These are phyloP conservation scores for Ammodramus savannarum DNA, from an alignment of 2,113 vertebrate genomes.

Conservation along the genomic window DNA sequence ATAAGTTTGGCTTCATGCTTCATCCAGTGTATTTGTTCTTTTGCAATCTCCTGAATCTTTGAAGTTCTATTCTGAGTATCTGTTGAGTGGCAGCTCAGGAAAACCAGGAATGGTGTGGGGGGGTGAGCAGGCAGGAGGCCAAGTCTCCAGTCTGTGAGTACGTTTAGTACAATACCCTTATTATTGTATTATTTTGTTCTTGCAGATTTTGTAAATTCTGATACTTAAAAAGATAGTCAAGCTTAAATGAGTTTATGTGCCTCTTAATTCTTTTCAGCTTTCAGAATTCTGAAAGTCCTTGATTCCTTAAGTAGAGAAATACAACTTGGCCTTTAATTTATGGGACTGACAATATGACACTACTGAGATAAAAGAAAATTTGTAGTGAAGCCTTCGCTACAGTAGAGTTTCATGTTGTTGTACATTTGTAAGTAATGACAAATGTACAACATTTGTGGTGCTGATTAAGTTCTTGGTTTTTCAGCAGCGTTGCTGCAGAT, in stretches of 20 bases:
- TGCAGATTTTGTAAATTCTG: not conserved
- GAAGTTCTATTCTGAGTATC: not conserved
- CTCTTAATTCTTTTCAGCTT: not conserved
- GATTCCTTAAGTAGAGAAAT: not conserved
- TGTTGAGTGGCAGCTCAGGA: not conserved
- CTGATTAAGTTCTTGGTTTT: not conserved
- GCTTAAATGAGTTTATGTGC: not conserved
- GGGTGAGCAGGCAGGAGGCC: not conserved
- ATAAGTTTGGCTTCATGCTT: not conserved
- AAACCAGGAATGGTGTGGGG: not conserved
- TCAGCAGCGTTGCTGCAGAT: not conserved
- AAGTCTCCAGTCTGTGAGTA: not conserved
- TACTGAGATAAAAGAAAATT: not conserved
- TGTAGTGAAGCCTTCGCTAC: not conserved
- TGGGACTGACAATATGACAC: not conserved
- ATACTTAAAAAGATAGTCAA: not conserved
- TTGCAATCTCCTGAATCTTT: not conserved
- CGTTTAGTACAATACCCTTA: not conserved
- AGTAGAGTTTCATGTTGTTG: not conserved
- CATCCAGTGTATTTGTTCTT: not conserved
- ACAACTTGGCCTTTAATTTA: not conserved
- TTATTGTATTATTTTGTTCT: not conserved
- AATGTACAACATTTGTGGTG: no score
- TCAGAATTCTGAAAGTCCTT: not conserved
- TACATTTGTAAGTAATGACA: not conserved